Base-by-base conservation (phyloP, 1,140 invertebrate genomes). In the Scaptomyza hsui region DNA sequence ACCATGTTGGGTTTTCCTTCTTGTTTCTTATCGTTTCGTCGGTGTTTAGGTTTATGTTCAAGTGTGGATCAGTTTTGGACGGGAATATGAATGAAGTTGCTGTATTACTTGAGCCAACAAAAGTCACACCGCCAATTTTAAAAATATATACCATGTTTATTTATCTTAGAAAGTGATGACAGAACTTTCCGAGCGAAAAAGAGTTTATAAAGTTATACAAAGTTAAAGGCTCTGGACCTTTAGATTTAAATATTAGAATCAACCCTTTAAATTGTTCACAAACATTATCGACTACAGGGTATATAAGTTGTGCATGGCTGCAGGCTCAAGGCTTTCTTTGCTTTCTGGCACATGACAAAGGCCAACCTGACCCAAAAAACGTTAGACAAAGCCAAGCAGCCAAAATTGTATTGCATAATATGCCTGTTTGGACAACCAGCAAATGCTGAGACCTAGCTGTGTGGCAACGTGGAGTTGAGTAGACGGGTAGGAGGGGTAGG, bases 351-450 rank as follows among this genome's bases (percentile, higher is more conserved):
- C 26, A 29, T 29, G 26, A 29, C 26, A 29, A 29, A 29, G 6
- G 6, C 26, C 19, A 64, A 81, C 74, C 78, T 86, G 81, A 88
- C 74, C 85, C 69, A 75, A 60, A 75, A 73, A 55, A 37, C n/a
- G 32, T 51, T 53, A 71, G 79, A 71, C 55, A 63, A 75, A 60
- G 45, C 65, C 72, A 49, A 65, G 32, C 39, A 71, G 51, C 44
- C 55, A 55, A 72, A 86, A 86, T 78, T 86, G 81, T 88, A 81
- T 85, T 85, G 80, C 73, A 76, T 85, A 85, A 79, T 81, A 74
- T 81, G 82, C 62, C 72, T 72, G 24, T 61, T 47, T 4, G 13
- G 48, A 29, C 6, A 42, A 42, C 18, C 6, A 18, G 18, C 35
- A 2, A 10, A 42, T 24, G 12, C 3, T 12, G 13, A 24, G 24